Evolutionary conservation across 2,888 invertebrate genomes (phyloP), one percentile per base, ranked within the genome.

Genomic region (Molorchus minor): DNA sequence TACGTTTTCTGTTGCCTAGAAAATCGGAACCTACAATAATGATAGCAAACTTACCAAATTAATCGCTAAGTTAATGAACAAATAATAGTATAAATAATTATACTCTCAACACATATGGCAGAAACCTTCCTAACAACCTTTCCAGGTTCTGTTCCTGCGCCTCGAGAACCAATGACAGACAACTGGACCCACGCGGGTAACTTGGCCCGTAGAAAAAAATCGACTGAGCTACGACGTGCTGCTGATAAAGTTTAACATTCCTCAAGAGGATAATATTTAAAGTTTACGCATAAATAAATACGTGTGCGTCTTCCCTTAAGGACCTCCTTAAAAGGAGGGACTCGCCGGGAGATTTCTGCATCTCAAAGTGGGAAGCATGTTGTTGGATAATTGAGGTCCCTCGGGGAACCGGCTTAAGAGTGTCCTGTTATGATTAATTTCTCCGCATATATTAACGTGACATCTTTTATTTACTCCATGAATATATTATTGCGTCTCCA

Each of bases 241-340:
- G 5, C 25, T 4, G 25, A 54, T 61, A 62, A 67, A 68, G 66
- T 65, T 65, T 58, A 56, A 67, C 69, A 61, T 61, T 58, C 62
- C 71, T 52, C 71, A 46, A 44, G 70, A 70, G 70, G 69, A 65
- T 59, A 68, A 71, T 71, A 70, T 71, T 70, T 69, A 69, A 71
- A 72, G 64, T 72, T 71, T 72, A 64, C 68, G 68, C 67, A 72
- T 69, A 70, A 71, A 69, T 62, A 47, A 40, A 56, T 56, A 46
- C 41, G 41, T 43, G 56, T 41, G 67, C 60, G 64, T 59, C 47
- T 62, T 59, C 64, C 60, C 60, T 60, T 21, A 36, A 65, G 64
- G 64, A 65, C 54, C 47, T 57, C 36, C 55, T 43, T 44, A n/a
- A 29, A 52, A 41, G 19, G 15, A 20, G 21, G 16, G 13, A 12